Base-by-base conservation (phyloP, 2,113 vertebrate species). In the Brachyhypopomus gauderio region DNA sequence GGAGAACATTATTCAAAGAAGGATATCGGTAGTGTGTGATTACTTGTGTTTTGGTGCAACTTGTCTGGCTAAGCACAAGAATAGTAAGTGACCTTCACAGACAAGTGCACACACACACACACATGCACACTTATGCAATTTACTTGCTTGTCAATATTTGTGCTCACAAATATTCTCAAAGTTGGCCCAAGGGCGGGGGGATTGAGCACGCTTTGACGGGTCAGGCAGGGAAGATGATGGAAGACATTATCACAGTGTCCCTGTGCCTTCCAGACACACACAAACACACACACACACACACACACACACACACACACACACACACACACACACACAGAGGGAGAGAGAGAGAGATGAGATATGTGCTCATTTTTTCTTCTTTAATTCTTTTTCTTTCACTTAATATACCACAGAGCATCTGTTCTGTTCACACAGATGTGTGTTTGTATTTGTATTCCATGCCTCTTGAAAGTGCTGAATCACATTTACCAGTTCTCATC, bases 91-190 rank as follows among this genome's bases (percentile, higher is more conserved):
- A 72, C 30, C 76, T 71, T 72, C 23, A 63, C 48, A 41, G 75
- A 19, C 25, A 80, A 63, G 69, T 23, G 58, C 52, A 70, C 66
- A n/a, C 90, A 90, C 89, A 66, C 52, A 70, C 66, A n/a, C 36
- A 38, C 67, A 56, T 67, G 48, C 25, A 58, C 45, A 41, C 56
- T 48, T 69, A 62, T 90, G 90, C 89, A 92, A 91, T 93, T 91
- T 91, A 93, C 93, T 92, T 92, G 89, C 91, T 92, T 92, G 92
- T 92, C 92, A 93, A 92, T 92, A 93, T 90, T 89, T 89, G 89
- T 88, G 86, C 88, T 93, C 89, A 89, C 89, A 75, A 67, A 75
- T 74, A 75, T 88, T 93, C 92, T 92, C 91, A 87, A 92, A 91
- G 89, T 93, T 91, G 91, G 90, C 91, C 90, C 91, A 93, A 94